Conservation (phyloP, 1,140 invertebrate species). For the Trachelipus rathkii region DNA sequence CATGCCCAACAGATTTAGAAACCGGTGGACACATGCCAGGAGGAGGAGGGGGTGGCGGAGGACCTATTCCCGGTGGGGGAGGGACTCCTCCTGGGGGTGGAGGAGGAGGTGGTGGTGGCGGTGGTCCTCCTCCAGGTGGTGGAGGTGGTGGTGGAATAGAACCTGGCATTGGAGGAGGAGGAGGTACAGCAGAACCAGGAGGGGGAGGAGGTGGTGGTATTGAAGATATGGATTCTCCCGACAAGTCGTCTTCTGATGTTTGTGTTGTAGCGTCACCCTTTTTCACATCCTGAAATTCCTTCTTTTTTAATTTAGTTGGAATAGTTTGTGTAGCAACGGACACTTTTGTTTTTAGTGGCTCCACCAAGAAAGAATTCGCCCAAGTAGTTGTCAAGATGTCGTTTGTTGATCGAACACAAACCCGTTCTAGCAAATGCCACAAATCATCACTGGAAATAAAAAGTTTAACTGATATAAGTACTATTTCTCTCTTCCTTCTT, state of each 20-base stretch:
- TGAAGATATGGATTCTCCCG: neutral
- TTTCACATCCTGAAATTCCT: neutral
- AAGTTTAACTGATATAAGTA: neutral
- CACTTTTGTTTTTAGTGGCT: neutral
- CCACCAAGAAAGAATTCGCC: conserved; percentile 17
- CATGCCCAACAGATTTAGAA: neutral
- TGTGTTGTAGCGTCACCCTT: neutral
- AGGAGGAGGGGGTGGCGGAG: neutral
- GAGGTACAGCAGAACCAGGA: neutral
- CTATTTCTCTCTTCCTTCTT: too few species aligned
- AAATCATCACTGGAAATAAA: conserved; percentile 34
- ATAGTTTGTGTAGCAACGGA: neutral
- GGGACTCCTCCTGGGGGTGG: neutral
- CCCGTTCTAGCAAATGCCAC: conserved; percentile 33
- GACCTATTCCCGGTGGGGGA: neutral
- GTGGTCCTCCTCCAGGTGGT: conserved; percentile 32
- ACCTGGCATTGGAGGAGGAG: conserved; percentile 16
- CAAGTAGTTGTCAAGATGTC: conserved; percentile 23
- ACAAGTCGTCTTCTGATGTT: neutral
- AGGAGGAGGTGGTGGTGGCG: conserved; percentile 26
- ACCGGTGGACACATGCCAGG: neutral
- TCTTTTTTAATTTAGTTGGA: neutral
- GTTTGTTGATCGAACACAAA: conserved; percentile 24
- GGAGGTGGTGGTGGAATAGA: neutral
- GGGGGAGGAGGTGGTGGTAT: conserved; percentile 49